Evolutionary conservation across 2,113 vertebrate genomes (phyloP).

Genomic region (Anoura caudifer): DNA sequence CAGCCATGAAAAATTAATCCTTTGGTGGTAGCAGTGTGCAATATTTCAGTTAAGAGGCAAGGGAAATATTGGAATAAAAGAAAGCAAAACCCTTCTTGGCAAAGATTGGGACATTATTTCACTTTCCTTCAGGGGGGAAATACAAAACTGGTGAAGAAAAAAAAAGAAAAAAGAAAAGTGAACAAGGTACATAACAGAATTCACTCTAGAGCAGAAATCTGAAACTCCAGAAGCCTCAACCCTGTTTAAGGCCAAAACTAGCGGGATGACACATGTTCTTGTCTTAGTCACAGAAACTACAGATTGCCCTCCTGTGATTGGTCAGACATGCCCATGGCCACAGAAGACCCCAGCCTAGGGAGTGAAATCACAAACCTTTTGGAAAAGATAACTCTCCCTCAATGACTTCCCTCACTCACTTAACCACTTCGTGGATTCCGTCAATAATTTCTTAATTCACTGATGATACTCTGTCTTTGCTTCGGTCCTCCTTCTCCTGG

Average conservation of each 20-base stretch:
- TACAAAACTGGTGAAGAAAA: not conserved
- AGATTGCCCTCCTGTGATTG: not conserved
- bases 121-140: not conserved
- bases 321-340: not conserved
- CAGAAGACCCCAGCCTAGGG: not conserved
- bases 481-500: not conserved
- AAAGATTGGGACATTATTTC: not conserved
- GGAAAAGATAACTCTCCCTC: not conserved
- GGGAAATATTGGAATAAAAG: not conserved
- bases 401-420: not conserved
- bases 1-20: conserved; percentile 73
- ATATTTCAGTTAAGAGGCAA: conserved; percentile 67
- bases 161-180: not conserved
- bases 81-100: not conserved
- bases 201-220: not conserved
- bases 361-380: not conserved
- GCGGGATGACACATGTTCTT: not conserved
- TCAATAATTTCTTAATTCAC: not conserved
- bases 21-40: conserved; percentile 60
- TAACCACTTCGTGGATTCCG: not conserved
- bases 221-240: not conserved
- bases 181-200: not conserved
- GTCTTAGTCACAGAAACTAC: not conserved
- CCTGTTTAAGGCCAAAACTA: not conserved
- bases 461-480: not conserved